Conservation (phyloP, 2,113 vertebrate genomes). For the Anseranas semipalmata region DNA sequence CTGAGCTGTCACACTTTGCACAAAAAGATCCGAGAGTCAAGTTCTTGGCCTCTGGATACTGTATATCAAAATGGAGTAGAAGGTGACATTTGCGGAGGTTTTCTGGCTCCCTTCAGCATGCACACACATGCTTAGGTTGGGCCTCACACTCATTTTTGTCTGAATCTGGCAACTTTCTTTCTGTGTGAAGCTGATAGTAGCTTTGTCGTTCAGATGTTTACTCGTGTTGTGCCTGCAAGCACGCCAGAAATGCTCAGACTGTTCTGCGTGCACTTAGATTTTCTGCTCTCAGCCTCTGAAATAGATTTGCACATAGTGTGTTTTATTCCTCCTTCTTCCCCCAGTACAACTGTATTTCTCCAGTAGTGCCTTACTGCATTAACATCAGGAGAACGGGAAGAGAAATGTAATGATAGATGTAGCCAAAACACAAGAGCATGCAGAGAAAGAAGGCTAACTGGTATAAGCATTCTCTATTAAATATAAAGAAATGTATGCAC, state of each 20-base stretch:
- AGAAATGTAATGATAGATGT: background rate
- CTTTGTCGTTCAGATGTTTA: constrained; percentile 64
- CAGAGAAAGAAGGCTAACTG: background rate
- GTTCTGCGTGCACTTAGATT: background rate
- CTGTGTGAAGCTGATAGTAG: constrained; percentile 20
- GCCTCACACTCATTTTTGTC: constrained; percentile 37
- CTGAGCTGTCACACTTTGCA: constrained; percentile 48
- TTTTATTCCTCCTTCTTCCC: background rate
- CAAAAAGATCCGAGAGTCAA: background rate
- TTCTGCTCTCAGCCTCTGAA: constrained; percentile 14
- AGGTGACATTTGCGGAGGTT: constrained; percentile 45
- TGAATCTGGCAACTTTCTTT: constrained; percentile 46
- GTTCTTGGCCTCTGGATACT: background rate
- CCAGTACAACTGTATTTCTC: background rate
- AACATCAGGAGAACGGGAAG: background rate
- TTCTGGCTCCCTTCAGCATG: constrained; percentile 51
- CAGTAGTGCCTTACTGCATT: background rate
- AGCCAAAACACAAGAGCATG: background rate
- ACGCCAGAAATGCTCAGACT: constrained; percentile 39
- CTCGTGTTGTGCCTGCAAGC: constrained; percentile 47
- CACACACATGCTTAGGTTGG: constrained; percentile 40
- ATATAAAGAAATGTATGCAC: background rate
- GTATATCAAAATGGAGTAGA: background rate
- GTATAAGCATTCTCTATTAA: background rate
- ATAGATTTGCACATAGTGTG: background rate